phyloP scores from a whole-genome alignment of 2,797 vertebrate species.

The Orestias chungarensis region DNA sequence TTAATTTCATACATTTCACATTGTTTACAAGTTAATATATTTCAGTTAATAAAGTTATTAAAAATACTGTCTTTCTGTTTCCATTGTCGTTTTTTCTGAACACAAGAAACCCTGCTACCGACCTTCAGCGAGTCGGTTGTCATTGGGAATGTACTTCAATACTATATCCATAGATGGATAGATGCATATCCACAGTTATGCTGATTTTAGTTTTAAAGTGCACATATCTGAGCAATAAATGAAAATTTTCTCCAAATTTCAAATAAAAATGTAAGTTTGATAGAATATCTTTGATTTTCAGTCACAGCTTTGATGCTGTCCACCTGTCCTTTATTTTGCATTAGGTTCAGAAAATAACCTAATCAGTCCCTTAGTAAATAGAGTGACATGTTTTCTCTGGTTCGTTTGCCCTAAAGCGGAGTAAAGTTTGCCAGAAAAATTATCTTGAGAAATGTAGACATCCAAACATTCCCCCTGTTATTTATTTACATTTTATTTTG shows the following conservation, averaged over 20 bases:
- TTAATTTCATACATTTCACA: background rate
- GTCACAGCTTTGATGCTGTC: background rate
- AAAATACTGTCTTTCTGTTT: conserved; percentile 71
- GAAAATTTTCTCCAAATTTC: background rate
- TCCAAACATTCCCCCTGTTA: background rate
- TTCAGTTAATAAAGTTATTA: conserved; percentile 75
- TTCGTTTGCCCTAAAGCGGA: background rate
- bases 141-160: background rate
- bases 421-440: background rate
- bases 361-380: background rate
- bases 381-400: background rate
- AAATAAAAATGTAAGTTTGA: background rate
- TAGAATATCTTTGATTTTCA: background rate
- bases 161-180: background rate
- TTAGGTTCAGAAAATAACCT: background rate
- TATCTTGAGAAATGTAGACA: background rate
- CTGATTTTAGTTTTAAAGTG: background rate
- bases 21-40: conserved; percentile 68
- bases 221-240: background rate
- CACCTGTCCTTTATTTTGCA: background rate
- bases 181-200: background rate
- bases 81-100: background rate
- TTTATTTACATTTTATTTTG: too few species aligned
- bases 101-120: background rate
- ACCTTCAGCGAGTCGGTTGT: background rate